Conservation (phyloP, 2,888 invertebrate species). For the Drosophila phalerata region DNA sequence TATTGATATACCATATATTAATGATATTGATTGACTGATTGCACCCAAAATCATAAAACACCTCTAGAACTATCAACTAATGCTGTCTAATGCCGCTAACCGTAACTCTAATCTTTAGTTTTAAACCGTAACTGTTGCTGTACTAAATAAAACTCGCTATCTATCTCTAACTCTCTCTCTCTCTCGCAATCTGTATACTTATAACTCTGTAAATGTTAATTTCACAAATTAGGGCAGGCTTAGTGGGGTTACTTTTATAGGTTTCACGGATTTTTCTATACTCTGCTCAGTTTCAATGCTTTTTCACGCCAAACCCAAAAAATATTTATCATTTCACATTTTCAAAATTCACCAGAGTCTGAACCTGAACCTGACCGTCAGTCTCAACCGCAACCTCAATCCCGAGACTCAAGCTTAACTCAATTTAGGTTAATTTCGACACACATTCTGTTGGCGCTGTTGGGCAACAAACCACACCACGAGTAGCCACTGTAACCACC, state of each 20-base stretch:
- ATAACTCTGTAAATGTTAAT: slow-evolving; percentile 2
- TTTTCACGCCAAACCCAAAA: slow-evolving; percentile 35
- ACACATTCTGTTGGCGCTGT: slow-evolving; percentile 39
- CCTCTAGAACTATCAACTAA: slow-evolving; percentile 43
- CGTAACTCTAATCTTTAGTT: slow-evolving; percentile 33
- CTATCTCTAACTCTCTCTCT: slow-evolving; percentile 4
- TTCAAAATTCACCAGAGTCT: slow-evolving; percentile 10
- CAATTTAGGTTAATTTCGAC: slow-evolving; percentile 11
- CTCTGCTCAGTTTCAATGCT: slow-evolving; percentile 32
- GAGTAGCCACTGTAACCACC: too few relatives aligned
- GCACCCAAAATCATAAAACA: slow-evolving; percentile 46
- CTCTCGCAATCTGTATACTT: slow-evolving; percentile 3
- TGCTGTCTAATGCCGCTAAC: slow-evolving; percentile 44
- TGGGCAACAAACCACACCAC: slow-evolving; percentile 6
- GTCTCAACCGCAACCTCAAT: slow-evolving; percentile 3
- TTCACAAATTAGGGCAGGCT: slow-evolving; percentile 31
- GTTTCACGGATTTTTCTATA: slow-evolving; percentile 10
- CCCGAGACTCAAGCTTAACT: slow-evolving; percentile 16
- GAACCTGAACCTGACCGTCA: slow-evolving; percentile 7
- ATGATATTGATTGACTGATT: slow-evolving; percentile 41
- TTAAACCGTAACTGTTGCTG: slow-evolving; percentile 32
- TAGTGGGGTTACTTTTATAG: slow-evolving; percentile 35
- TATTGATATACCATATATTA: slow-evolving; percentile 30
- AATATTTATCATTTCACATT: slow-evolving; percentile 33
- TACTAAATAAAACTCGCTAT: slow-evolving; percentile 41